Base-by-base conservation (phyloP, 2,888 invertebrate genomes). In the Pyrrhosoma nymphula region DNA sequence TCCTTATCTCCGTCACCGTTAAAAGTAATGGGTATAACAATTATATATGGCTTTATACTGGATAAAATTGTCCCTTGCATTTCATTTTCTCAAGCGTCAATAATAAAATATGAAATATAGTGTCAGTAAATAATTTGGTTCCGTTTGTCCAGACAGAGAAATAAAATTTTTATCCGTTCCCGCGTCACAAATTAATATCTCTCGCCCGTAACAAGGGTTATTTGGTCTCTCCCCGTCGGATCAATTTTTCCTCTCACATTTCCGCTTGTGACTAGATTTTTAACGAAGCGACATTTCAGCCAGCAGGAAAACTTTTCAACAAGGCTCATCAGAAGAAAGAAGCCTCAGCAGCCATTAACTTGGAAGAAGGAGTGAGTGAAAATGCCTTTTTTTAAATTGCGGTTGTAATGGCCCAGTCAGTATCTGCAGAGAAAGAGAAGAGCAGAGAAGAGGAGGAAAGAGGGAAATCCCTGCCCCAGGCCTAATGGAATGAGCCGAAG, bases 271-370 rank as follows among this genome's bases (percentile, higher is more conserved):
- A 93, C 93, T 69, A 69, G 93, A 93, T 93, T 93, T 93, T 93
- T 93, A 93, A 93, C 93, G 93, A 93, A 93, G 93, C 93, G 69
- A 63, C 89, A 89, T 89, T 89, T 89, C 89, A 89, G 55, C 89
- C 39, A 63, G 82, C 82, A 91, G 91, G 63, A 63, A 91, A 93
- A 93, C 93, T 93, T 93, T 93, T 93, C 47, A 93, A 93, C 93
- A 93, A 93, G 93, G 93, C 75, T 93, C 93, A 93, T 75, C 93
- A 93, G 93, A 93, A 93, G 93, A 93, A 93, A 39, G 63, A 91
- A 39, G 69, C 55, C 69, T 69, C 93, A 69, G 82, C 35, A 10
- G 69, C 93, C 93, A 93, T 93, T 93, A 93, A 63, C 63, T 91
- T 39, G 60, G 82, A 82, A 35, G 82, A n/a, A 69, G 69, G 82